phyloP scores from a whole-genome alignment of 2,888 invertebrate species.

The Nemotelus nigrinus region DNA sequence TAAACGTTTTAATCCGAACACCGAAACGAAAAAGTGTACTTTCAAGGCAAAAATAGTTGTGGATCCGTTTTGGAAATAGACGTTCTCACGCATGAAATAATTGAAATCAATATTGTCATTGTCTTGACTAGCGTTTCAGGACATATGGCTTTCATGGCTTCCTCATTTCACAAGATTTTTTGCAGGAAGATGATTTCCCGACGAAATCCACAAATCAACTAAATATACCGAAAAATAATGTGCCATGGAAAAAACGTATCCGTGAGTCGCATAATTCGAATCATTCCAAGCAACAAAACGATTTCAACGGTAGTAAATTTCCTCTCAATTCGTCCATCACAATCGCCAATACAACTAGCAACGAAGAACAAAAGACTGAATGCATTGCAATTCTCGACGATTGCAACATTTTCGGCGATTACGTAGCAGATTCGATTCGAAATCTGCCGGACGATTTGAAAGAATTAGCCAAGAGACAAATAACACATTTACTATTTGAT shows the following conservation, averaged over 20 bases:
- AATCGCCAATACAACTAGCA: not conserved
- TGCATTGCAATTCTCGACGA: not conserved
- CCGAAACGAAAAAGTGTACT: too few relatives aligned
- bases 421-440: conserved; percentile 34
- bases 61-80: too few relatives aligned
- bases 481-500: conserved; percentile 29
- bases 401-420: conserved; percentile 18
- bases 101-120: too few relatives aligned
- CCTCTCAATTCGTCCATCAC: not conserved
- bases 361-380: not conserved
- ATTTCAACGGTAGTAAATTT: not conserved
- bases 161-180: not conserved
- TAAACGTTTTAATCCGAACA: too few relatives aligned
- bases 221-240: not conserved
- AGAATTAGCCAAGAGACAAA: conserved; percentile 34
- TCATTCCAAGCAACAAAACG: not conserved
- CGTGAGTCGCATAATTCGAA: conserved; percentile 14
- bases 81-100: too few relatives aligned
- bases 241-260: conserved; percentile 34
- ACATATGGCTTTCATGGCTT: too few relatives aligned
- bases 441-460: conserved; percentile 32
- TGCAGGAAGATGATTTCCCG: conserved; percentile 24
- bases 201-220: not conserved
- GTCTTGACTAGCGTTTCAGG: too few relatives aligned
- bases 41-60: too few relatives aligned